These are phyloP conservation scores for Junco hyemalis DNA, from an alignment of 2,113 vertebrate species.

Conservation along the genomic window DNA sequence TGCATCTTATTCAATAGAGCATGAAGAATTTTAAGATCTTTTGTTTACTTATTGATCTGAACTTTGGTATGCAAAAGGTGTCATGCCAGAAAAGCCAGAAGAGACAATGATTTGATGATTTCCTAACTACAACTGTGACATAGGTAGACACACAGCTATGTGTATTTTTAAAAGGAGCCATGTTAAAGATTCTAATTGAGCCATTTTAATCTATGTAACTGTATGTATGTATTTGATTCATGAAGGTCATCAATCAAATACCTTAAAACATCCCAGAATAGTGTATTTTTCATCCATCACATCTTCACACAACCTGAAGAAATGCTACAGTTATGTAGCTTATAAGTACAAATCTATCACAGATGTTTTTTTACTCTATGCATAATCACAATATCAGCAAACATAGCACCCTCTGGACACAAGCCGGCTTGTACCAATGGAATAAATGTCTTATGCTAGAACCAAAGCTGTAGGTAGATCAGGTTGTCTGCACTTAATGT, in stretches of 20 bases:
- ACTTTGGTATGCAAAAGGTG: background rate
- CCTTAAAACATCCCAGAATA: background rate
- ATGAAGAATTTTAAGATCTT: background rate
- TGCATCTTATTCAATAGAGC: background rate
- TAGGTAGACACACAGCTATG: background rate
- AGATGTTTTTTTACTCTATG: rapidly evolving
- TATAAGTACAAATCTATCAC: background rate
- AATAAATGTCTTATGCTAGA: background rate
- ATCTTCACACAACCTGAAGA: background rate
- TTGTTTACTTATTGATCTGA: background rate
- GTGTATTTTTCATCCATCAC: background rate
- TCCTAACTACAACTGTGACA: background rate
- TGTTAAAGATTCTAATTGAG: background rate
- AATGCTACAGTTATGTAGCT: background rate
- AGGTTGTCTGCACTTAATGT: background rate
- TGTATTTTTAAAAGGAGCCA: background rate
- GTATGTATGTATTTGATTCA: background rate
- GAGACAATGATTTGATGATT: background rate
- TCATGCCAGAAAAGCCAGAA: background rate
- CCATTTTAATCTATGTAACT: background rate
- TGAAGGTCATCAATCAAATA: background rate
- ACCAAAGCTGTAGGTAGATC: background rate
- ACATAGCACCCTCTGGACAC: background rate
- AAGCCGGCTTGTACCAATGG: background rate
- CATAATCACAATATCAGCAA: background rate